Percentiles rank a stretch among this genome's conserved stretches.
phyloP scores from a whole-genome alignment of 1,140 invertebrate species.

The Listronotus oregonensis region DNA sequence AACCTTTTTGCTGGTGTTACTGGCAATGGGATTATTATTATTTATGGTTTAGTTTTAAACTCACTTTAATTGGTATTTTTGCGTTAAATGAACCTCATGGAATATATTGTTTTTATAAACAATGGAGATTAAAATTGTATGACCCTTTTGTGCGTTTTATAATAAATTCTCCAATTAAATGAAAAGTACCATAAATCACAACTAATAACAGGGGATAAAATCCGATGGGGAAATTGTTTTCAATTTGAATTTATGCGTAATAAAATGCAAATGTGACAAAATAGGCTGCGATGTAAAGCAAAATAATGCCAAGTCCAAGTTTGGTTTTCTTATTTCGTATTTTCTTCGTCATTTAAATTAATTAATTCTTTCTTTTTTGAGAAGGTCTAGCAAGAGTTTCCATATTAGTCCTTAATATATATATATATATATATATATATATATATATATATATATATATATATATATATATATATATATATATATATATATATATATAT shows the following conservation, averaged over 20 bases:
- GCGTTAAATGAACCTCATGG: slow-evolving; percentile 5
- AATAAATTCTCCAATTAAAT: slow-evolving; percentile 36
- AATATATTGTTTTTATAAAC: slow-evolving; percentile 31
- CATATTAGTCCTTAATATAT: no score
- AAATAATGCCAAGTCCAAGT: slow-evolving; percentile 12
- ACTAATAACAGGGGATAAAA: slow-evolving; percentile 33
- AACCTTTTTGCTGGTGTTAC: no score
- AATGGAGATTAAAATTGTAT: slow-evolving; percentile 32
- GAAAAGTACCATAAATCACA: slow-evolving; percentile 34
- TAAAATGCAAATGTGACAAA: slow-evolving; percentile 34
- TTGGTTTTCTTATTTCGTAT: neutral
- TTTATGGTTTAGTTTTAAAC: neutral
- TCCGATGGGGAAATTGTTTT: slow-evolving; percentile 27
- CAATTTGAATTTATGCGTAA: slow-evolving; percentile 30
- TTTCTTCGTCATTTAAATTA: neutral
- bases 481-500: no score
- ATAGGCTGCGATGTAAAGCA: slow-evolving; percentile 10
- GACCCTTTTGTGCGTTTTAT: slow-evolving; percentile 22
- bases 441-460: no score
- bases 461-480: no score
- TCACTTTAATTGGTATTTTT: slow-evolving; percentile 25
- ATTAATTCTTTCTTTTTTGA: no score
- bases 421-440: no score
- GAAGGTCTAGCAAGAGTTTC: no score
- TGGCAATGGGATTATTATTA: neutral